Conservation (phyloP, 2,113 vertebrate species). For the Ochotona curzoniae region DNA sequence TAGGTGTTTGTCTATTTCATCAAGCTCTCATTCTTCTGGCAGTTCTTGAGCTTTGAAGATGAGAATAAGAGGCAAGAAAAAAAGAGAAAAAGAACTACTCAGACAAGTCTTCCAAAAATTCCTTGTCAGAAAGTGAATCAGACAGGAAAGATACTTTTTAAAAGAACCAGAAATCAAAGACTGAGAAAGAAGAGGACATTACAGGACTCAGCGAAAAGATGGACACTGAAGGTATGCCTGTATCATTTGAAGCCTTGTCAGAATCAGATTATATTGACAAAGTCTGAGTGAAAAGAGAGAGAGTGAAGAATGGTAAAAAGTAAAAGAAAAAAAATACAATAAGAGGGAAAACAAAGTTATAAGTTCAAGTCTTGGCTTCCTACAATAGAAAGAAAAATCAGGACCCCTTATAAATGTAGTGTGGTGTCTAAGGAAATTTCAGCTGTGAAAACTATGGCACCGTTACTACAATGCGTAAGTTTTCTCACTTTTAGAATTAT, state of each 20-base stretch:
- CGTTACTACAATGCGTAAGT: conserved; percentile 84
- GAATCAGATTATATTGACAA: conserved; percentile 87
- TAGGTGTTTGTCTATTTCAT: conserved; percentile 98
- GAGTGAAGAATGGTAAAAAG: neutral
- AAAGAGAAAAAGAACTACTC: conserved; percentile 27
- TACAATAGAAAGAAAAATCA: conserved; percentile 80
- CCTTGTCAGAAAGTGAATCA: conserved; percentile 87
- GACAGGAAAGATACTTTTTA: conserved; percentile 90
- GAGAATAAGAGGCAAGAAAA: conserved; percentile 90
- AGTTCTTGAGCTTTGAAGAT: conserved; percentile 93
- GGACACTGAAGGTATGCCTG: conserved; percentile 86
- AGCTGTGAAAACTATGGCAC: conserved; percentile 84
- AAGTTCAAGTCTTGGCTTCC: conserved; percentile 87
- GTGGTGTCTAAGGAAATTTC: conserved; percentile 85
- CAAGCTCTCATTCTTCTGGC: conserved; percentile 98
- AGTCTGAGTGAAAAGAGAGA: conserved; percentile 70
- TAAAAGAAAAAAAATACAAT: conserved; percentile 91
- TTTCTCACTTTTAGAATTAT: conserved; percentile 81
- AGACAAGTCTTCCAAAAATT: conserved; percentile 89
- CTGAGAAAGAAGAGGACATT: too few relatives aligned
- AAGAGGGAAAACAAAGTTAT: conserved; percentile 91
- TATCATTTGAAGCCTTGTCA: conserved; percentile 88
- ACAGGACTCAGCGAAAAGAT: conserved; percentile 87
- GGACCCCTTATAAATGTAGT: conserved; percentile 79
- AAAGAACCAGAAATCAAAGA: conserved; percentile 89